Conservation (phyloP, 2,888 invertebrate species). For the Standfussiana lucernea region DNA sequence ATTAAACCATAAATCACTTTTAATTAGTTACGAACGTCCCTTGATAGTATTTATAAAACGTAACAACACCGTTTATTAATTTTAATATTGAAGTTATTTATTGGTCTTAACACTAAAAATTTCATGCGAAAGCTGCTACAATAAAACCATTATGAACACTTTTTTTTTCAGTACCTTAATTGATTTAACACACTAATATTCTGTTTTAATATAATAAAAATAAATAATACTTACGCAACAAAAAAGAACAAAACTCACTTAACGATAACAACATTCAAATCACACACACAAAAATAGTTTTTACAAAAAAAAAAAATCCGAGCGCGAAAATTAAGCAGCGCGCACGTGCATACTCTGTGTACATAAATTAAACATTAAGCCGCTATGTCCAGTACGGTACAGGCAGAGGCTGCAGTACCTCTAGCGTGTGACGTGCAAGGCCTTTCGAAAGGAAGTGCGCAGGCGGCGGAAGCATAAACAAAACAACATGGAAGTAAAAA, state of each 20-base stretch:
- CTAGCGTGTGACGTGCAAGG: slow-evolving; percentile 50
- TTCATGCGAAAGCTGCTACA: background rate
- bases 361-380: slow-evolving; percentile 68
- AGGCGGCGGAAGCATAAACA: slow-evolving; percentile 25
- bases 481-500: slow-evolving; percentile 13
- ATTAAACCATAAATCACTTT: background rate
- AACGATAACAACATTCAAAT: slow-evolving; percentile 10
- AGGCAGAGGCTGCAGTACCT: slow-evolving; percentile 41
- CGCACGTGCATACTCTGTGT: slow-evolving; percentile 66
- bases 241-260: slow-evolving; percentile 6
- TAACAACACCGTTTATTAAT: background rate
- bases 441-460: slow-evolving; percentile 62
- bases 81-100: background rate
- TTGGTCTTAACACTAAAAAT: background rate
- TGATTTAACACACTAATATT: no score
- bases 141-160: background rate
- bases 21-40: background rate
- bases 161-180: no score
- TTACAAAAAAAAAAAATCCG: slow-evolving; percentile 14
- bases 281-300: slow-evolving; percentile 28
- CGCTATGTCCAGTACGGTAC: slow-evolving; percentile 36
- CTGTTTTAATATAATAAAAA: background rate
- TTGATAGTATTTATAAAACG: background rate
- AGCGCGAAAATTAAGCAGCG: slow-evolving; percentile 53
- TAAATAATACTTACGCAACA: slow-evolving; percentile 43